Base-by-base conservation (phyloP, 2,888 invertebrate species). In the Baronia brevicornis region DNA sequence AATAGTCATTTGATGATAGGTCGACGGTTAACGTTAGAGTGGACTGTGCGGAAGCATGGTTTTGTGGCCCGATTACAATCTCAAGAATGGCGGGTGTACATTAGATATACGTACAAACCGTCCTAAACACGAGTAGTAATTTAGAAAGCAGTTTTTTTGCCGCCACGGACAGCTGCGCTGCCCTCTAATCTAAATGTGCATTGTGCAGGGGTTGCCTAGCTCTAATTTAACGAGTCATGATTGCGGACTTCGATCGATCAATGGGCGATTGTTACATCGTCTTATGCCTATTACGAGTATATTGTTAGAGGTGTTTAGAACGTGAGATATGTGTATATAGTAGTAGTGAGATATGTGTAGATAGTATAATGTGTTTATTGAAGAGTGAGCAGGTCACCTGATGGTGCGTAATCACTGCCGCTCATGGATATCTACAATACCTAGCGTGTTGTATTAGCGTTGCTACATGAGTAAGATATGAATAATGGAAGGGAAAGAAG, bases 91-190 rank as follows among this genome's bases (percentile, higher is more conserved):
- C 61, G 65, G 71, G 71, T 72, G 69, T 54, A 54, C 59, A 58
- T 55, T 59, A 59, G 54, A 61, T 54, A 57, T 51, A 30, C 25
- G n/a, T n/a, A 29, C 33, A 30, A 41, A 42, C 42, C 40, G 46
- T 48, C 46, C 51, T 63, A 62, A 62, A 75, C 74, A 46, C 37
- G 39, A 67, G 67, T 61, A 59, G 73, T 71, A 67, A 78, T 78
- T 78, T 78, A 69, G 72, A 74, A 78, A 75, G 71, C 62, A 60
- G 66, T 75, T 79, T 80, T 52, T 71, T 80, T 74, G 70, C 69
- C 51, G 62, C 64, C 50, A 68, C 62, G 62, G 67, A 44, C 82
- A 80, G 78, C 79, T 80, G 80, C 58, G 78, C 79, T 80, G 80
- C 58, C 67, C 67, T 72, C 77, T 69, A 70, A 74, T 73, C 69